phyloP scores from a whole-genome alignment of 2,113 vertebrate species.

The Fregetta grallaria region DNA sequence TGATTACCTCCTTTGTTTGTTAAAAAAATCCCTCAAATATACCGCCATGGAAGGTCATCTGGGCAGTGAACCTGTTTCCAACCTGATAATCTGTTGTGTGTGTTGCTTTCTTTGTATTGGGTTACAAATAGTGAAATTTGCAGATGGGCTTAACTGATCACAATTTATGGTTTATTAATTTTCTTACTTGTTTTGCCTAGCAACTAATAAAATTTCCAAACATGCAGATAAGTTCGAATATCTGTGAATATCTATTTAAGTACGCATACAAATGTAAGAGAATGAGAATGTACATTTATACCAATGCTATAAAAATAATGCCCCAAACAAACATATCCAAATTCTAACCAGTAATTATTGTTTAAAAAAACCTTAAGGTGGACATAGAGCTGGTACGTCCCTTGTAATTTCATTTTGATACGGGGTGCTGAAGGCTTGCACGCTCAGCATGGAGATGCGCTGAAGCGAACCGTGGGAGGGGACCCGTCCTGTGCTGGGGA shows the following conservation, averaged over 20 bases:
- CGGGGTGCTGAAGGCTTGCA: neutral
- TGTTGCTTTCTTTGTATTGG: neutral
- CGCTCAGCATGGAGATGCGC: rapidly evolving
- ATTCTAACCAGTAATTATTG: neutral
- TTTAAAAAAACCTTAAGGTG: neutral
- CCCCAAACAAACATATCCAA: neutral
- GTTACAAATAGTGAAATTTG: neutral
- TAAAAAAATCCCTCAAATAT: neutral
- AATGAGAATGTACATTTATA: neutral
- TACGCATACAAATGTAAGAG: neutral
- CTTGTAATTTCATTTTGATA: neutral
- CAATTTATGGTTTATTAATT: neutral
- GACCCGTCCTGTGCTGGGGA: neutral
- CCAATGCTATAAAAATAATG: neutral
- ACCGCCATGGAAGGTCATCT: neutral
- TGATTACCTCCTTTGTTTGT: neutral
- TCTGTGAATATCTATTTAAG: neutral
- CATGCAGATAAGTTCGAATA: neutral
- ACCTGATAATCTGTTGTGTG: neutral
- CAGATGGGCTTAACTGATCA: neutral
- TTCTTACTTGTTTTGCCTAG: neutral
- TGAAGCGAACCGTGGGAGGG: neutral
- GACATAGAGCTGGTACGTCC: neutral
- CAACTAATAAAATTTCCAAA: neutral
- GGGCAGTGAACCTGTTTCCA: neutral